Base-by-base conservation (phyloP, 2,113 vertebrate species). In the Halichoeres trimaculatus region DNA sequence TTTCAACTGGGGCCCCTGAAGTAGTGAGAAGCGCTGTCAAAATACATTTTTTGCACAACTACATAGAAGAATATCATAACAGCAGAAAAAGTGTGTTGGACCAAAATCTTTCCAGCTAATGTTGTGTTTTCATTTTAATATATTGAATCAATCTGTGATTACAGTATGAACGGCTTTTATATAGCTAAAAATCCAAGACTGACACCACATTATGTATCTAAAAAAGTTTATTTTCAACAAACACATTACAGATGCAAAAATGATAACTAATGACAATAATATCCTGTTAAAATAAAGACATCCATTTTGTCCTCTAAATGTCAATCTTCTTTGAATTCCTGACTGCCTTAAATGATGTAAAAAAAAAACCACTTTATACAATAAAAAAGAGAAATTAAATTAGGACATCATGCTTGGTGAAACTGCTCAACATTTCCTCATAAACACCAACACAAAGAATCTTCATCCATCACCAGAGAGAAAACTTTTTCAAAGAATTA, bases 211-310 rank as follows among this genome's bases (percentile, higher is more conserved):
- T 6, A 5, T 66, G 16, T 70, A 62, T 74, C 20, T 70, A 67
- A 73, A 83, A 72, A 52, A 1, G 38, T 88, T 86, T 82, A 87
- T 85, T 88, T 59, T 70, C 85, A 83, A 85, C 19, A 35, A 17
- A 16, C 19, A 83, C 11, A 26, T 67, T 17, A 53, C 4, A 63
- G 67, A 69, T 45, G 8, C 10, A 80, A 70, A 68, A 3, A 52
- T 19, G 6, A 38, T 30, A 19, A 17, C 23, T 73, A 53, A 61
- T 61, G 17, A 52, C 6, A 56, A 60, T 60, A 52, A 30, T 22
- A 58, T 47, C 67, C 64, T 30, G 14, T 55, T 17, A 22, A 11
- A 45, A 17, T 17, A 17, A 19, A 45, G 7, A 14, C 16, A 7
- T 45, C 16, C 43, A 19, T 1, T 17, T 6, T 6, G 4, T 17